Evolutionary conservation across 2,113 vertebrate genomes (phyloP), one percentile per base, ranked within the genome.

Genomic region (Paramisgurnus dabryanus): DNA sequence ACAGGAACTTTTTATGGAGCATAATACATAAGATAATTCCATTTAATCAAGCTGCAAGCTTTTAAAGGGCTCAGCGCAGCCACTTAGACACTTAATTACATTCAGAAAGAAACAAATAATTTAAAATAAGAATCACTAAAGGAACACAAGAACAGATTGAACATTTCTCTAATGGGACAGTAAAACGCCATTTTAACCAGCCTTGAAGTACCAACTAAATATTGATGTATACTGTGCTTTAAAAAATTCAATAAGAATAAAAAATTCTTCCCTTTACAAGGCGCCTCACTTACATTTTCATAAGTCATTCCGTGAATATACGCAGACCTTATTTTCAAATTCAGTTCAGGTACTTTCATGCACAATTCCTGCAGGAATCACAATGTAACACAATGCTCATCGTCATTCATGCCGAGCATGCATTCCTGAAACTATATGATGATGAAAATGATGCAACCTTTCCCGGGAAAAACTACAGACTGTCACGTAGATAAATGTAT

Each of bases 361-460:
- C 92, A 89, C 88, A 85, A 87, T 88, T 80, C 66, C 34, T 55
- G 41, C 45, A 49, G 60, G 71, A 69, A 9, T 79, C 64, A 61
- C 82, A 83, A 84, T 84, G 83, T 76, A 73, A 85, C 91, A 92
- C 85, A 88, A 89, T 90, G 91, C 91, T 90, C 82, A 83, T 89
- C 76, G 82, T 89, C 89, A 90, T 90, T 89, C 93, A 92, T 86
- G 87, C 80, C 76, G 67, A 79, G 63, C 87, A 84, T 89, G 86
- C 87, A 40, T 55, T 67, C 22, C 11, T 75, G 18, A 72, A 70
- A 82, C 47, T 61, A 11, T 49, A 76, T 39, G 65, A 9, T 81
- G 55, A 83, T 80, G 71, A 49, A 67, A 58, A 57, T 67, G 47
- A 83, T 47, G 63, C 40, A 75, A 85, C 13, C 69, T 82, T 69